Conservation (phyloP, 2,888 invertebrate genomes). For the Seladonia tumulorum region DNA sequence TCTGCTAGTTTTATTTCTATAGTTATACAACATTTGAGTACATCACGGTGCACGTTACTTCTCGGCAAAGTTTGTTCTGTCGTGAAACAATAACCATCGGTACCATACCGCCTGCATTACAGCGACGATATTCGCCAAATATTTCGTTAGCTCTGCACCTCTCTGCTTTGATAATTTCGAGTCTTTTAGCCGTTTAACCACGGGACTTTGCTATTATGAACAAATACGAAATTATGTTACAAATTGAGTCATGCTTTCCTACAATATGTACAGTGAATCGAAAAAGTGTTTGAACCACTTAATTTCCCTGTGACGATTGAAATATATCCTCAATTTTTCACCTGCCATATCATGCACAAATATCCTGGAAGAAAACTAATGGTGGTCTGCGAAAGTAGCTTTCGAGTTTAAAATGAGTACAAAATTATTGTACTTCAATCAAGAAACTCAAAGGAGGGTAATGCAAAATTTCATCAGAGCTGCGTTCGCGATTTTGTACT, state of each 20-base stretch:
- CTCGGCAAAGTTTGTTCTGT: neutral
- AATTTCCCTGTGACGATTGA: too few relatives aligned
- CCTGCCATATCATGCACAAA: too few relatives aligned
- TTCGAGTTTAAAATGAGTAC: too few relatives aligned
- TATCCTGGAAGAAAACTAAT: too few relatives aligned
- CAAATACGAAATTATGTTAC: neutral
- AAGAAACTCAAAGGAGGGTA: neutral
- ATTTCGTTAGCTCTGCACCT: neutral
- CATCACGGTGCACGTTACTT: constrained; percentile 1
- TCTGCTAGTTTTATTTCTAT: constrained; percentile 10
- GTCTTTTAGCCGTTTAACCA: neutral
- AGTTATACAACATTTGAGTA: neutral
- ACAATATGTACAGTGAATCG: neutral
- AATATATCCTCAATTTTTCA: neutral
- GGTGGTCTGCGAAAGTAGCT: too few relatives aligned
- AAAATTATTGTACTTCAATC: neutral
- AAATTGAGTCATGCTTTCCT: neutral
- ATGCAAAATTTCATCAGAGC: neutral
- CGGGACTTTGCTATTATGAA: neutral
- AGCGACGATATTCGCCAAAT: neutral
- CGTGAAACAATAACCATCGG: neutral
- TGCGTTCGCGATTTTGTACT: neutral
- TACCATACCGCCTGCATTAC: neutral
- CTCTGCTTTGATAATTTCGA: neutral
- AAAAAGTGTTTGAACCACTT: neutral